Evolutionary conservation across 2,888 invertebrate genomes (phyloP), one percentile per base, ranked within the genome.

Genomic region (Latrodectus hesperus): DNA sequence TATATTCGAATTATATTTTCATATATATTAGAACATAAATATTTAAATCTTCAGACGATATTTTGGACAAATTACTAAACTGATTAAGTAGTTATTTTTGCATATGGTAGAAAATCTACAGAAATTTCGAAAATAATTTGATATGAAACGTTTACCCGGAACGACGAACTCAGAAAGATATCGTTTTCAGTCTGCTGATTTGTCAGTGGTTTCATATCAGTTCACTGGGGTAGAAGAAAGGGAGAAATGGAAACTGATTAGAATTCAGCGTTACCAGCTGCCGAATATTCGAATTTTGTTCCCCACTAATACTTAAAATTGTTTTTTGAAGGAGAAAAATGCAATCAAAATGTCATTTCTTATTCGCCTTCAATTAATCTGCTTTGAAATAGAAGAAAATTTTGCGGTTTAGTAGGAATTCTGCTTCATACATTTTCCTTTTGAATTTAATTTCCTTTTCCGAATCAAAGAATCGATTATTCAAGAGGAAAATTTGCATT

Each of bases 311-410:
- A 51, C 64, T 49, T 53, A n/a, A 81, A 81, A 81, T 81, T 81
- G 81, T 81, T 81, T 81, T 73, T 51, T 55, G 81, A 51, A 65
- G 49, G 73, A 67, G 67, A 65, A 76, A 83, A 72, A 71, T 71
- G 64, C 71, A 76, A 83, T 83, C 83, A 75, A 76, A 83, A 83
- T 76, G 83, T 77, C 83, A 71, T 83, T 76, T 70, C 76, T 76
- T 76, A 83, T 76, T 76, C 76, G 51, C n/a, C 55, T 76, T 76
- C 83, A 83, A 83, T 83, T 83, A 83, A 83, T 83, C 70, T 71
- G 68, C 68, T 76, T 64, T n/a, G 53, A 81, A 75, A 82, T 60
- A 76, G 51, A 64, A 74, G 81, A 74, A 10, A 60, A 53, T 73
- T 79, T 81, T 81, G 81, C 73, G 81, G 81, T 74, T 81, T 73